These are phyloP conservation scores for Indicator maculatus DNA, from an alignment of 2,113 vertebrate species.

Conservation along the genomic window DNA sequence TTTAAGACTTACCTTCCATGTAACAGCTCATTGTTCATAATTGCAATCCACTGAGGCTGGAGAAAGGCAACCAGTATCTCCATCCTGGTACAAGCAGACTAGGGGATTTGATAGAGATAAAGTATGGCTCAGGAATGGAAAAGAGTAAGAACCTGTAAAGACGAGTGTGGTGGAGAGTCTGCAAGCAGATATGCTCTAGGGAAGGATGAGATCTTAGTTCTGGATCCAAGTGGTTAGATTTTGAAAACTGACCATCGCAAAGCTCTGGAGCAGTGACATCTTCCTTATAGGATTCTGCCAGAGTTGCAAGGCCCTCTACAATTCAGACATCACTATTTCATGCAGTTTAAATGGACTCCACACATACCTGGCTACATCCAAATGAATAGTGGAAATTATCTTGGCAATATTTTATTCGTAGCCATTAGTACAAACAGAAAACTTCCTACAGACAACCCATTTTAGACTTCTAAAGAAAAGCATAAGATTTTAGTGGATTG, in stretches of 20 bases:
- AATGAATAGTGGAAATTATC: not conserved
- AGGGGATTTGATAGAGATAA: not conserved
- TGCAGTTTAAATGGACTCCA: not conserved
- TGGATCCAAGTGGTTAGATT: not conserved
- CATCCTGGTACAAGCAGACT: not conserved
- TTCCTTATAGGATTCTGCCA: not conserved
- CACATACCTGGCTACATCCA: not conserved
- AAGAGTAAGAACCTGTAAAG: not conserved
- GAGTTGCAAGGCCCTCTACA: not conserved
- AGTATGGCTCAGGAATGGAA: not conserved
- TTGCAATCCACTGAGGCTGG: not conserved
- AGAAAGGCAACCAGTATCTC: fast-evolving
- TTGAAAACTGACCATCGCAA: not conserved
- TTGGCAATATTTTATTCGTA: not conserved
- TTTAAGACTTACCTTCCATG: not conserved
- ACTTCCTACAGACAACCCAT: not conserved
- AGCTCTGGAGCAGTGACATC: not conserved
- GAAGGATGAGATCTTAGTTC: not conserved
- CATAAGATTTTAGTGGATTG: not conserved
- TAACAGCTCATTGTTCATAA: not conserved
- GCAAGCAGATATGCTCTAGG: not conserved
- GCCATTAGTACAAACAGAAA: not conserved
- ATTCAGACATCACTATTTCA: not conserved
- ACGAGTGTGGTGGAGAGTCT: not conserved
- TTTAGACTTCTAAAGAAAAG: not conserved